Conservation (phyloP, 2,888 invertebrate genomes). For the Clepsis dumicolana region DNA sequence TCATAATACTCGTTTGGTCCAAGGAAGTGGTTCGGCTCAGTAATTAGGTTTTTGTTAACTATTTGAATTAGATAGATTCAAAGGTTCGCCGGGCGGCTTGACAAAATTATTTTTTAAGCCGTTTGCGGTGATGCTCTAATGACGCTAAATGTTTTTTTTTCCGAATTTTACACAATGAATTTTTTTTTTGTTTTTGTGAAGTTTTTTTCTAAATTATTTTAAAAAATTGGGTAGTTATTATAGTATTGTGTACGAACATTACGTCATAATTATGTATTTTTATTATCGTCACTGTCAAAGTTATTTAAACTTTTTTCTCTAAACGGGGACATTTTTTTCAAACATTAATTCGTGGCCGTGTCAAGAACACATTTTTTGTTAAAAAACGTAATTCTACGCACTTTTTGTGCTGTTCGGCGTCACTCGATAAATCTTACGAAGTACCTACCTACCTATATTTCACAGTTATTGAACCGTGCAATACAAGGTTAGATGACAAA, state of each 20-base stretch:
- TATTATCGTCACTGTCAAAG: neutral
- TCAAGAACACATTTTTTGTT: conserved; percentile 47
- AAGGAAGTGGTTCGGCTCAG: conserved; percentile 68
- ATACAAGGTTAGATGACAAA: conserved; percentile 72
- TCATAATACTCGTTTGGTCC: conserved; percentile 70
- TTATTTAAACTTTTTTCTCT: conserved; percentile 1
- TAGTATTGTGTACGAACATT: too few species aligned
- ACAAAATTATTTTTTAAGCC: conserved; percentile 11
- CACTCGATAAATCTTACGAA: conserved; percentile 51
- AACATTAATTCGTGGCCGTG: conserved; percentile 46
- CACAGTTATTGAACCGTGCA: conserved; percentile 70
- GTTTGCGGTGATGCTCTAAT: neutral
- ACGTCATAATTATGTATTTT: too few species aligned
- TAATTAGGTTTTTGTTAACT: conserved; percentile 71
- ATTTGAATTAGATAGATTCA: conserved; percentile 44
- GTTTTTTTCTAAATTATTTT: too few species aligned
- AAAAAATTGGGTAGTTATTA: too few species aligned
- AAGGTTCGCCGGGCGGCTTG: conserved; percentile 14
- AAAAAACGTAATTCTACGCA: conserved; percentile 44
- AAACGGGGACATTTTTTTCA: conserved; percentile 35
- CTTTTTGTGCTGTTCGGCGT: conserved; percentile 44
- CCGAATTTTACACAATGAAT: neutral
- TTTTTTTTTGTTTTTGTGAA: neutral
- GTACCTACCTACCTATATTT: conserved; percentile 69
- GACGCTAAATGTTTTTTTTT: neutral